Evolutionary conservation across 2,888 invertebrate genomes (phyloP).

Genomic region (Apodemia mormo): DNA sequence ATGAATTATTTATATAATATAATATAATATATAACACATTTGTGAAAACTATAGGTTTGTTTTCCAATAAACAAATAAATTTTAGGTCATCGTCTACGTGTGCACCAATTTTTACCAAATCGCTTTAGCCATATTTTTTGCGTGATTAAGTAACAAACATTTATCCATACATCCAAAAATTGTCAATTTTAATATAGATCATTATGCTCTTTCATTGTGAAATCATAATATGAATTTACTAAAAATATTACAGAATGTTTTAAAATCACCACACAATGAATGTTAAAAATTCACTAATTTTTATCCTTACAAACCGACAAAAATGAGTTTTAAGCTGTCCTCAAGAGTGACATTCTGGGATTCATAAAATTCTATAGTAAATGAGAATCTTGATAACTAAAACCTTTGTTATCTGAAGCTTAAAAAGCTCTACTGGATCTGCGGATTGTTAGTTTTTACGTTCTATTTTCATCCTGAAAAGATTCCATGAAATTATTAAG

Average conservation of each 20-base stretch:
- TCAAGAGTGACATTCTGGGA: not conserved
- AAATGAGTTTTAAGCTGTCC: constrained; percentile 12
- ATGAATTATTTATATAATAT: too few relatives aligned
- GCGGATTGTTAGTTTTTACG: not conserved
- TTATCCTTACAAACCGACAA: not conserved
- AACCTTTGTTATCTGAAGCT: constrained; percentile 7
- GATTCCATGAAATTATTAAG: not conserved
- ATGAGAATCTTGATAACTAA: constrained; percentile 13
- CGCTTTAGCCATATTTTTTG: too few relatives aligned
- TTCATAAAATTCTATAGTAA: constrained; percentile 8
- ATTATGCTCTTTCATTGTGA: too few relatives aligned
- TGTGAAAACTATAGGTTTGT: too few relatives aligned
- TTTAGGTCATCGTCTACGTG: too few relatives aligned
- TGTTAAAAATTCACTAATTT: not conserved
- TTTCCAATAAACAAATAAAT: too few relatives aligned
- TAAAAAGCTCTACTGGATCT: constrained; percentile 13
- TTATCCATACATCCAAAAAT: too few relatives aligned
- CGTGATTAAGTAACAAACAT: too few relatives aligned
- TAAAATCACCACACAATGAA: not conserved
- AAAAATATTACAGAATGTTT: not conserved
- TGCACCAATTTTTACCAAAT: too few relatives aligned
- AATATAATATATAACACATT: too few relatives aligned
- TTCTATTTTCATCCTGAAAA: constrained; percentile 4
- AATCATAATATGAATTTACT: too few relatives aligned
- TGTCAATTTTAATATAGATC: too few relatives aligned